phyloP scores from a whole-genome alignment of 2,888 invertebrate genomes.

The Neria commutata region DNA sequence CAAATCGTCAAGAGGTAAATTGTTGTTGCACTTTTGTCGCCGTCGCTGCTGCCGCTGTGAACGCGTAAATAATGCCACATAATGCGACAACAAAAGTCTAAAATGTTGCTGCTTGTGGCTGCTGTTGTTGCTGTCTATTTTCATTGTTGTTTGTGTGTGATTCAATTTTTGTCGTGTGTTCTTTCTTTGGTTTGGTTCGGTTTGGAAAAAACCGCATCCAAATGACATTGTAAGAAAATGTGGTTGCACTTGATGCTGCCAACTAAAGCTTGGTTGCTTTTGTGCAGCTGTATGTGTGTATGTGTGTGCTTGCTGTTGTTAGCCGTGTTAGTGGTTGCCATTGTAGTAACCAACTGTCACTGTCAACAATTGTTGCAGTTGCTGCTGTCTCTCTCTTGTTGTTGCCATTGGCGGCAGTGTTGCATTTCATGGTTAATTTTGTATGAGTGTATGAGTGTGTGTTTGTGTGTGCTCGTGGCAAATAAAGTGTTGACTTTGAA shows the following conservation, averaged over 20 bases:
- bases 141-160: not conserved
- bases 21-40: no score
- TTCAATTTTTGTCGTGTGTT: slow-evolving; percentile 1
- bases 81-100: no score
- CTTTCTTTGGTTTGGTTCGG: slow-evolving; percentile 1
- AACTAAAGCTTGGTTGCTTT: slow-evolving; percentile 40
- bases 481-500: slow-evolving; percentile 43
- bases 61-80: no score
- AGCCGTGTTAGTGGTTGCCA: not conserved
- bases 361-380: slow-evolving; percentile 22
- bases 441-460: slow-evolving; percentile 26
- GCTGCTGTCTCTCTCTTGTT: slow-evolving; percentile 24
- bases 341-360: not conserved
- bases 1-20: no score
- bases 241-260: slow-evolving; percentile 57
- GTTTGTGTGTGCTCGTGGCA: slow-evolving; percentile 11
- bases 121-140: no score
- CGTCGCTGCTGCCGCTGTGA: no score
- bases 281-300: not conserved
- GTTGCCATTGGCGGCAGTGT: slow-evolving; percentile 15
- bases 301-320: not conserved
- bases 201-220: slow-evolving; percentile 30
- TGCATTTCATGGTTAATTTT: slow-evolving; percentile 41
- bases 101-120: no score
- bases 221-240: slow-evolving; percentile 56